Evolutionary conservation across 2,113 vertebrate genomes (phyloP).

Genomic region (Solea senegalensis): DNA sequence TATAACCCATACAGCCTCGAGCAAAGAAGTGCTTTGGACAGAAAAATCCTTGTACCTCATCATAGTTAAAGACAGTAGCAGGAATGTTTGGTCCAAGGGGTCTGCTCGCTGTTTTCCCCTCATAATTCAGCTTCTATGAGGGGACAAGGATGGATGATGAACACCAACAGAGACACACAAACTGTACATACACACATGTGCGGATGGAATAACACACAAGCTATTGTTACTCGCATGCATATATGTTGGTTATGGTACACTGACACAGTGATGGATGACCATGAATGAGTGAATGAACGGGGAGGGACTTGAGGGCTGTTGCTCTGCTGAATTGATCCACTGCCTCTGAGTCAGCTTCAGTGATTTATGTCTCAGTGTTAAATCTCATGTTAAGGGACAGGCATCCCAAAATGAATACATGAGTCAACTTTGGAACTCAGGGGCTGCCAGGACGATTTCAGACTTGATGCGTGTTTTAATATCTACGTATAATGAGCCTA

Average conservation of each 20-base stretch:
- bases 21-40: constrained; percentile 67
- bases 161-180: constrained; percentile 54
- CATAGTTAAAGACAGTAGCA: constrained; percentile 82
- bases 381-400: background rate
- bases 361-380: background rate
- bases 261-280: constrained; percentile 27
- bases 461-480: too few relatives aligned
- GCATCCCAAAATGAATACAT: background rate
- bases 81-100: constrained; percentile 81
- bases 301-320: constrained; percentile 4
- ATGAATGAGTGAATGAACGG: constrained; percentile 35
- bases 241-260: constrained; percentile 16
- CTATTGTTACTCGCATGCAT: constrained; percentile 39
- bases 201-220: constrained; percentile 41
- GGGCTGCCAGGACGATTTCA: background rate
- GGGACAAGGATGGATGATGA: constrained; percentile 76
- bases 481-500: too few relatives aligned
- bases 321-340: constrained; percentile 12
- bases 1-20: constrained; percentile 46
- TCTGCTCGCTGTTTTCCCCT: constrained; percentile 81
- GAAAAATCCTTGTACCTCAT: constrained; percentile 78
- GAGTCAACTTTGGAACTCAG: background rate
- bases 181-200: constrained; percentile 50
- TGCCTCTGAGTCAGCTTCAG: background rate
- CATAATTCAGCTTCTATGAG: constrained; percentile 77